Percentiles rank a stretch among this genome's conserved stretches.
Conservation (phyloP, 2,888 invertebrate species). For the Aethes cnicana region DNA sequence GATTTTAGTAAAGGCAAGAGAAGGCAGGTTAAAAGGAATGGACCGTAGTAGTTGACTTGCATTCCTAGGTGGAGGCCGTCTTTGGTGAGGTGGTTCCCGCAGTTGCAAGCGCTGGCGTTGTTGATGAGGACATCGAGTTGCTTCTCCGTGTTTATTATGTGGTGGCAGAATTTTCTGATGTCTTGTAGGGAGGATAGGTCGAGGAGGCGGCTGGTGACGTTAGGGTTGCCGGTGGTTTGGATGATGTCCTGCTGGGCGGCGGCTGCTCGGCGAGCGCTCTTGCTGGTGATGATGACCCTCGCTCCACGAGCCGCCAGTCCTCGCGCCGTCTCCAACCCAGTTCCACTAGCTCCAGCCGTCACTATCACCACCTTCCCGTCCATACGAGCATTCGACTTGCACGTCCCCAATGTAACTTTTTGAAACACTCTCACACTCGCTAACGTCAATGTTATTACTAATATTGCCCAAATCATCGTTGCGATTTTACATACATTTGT, state of each 20-base stretch:
- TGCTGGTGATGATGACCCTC: constrained; percentile 75
- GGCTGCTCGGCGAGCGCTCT: constrained; percentile 63
- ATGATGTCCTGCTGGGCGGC: constrained; percentile 65
- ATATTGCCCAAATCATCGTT: constrained; percentile 34
- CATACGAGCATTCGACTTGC: constrained; percentile 70
- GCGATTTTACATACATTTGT: not conserved
- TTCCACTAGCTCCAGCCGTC: constrained; percentile 75
- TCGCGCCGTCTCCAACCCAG: constrained; percentile 79
- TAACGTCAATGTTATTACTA: constrained; percentile 44
- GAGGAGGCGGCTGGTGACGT: constrained; percentile 61
- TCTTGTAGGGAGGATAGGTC: constrained; percentile 74
- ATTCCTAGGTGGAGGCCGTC: constrained; percentile 87
- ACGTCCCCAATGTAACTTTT: constrained; percentile 67
- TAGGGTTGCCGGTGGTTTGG: constrained; percentile 59
- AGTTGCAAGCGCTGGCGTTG: constrained; percentile 81
- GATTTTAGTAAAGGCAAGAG: constrained; percentile 75
- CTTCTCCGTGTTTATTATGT: constrained; percentile 72
- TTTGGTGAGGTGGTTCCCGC: constrained; percentile 78
- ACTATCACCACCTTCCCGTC: constrained; percentile 74
- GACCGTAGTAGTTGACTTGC: constrained; percentile 88
- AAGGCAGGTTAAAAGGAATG: constrained; percentile 87
- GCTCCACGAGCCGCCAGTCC: constrained; percentile 78
- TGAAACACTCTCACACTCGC: constrained; percentile 62
- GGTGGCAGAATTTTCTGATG: constrained; percentile 81
- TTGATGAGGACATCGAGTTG: constrained; percentile 82